A percentile compares a stretch with the other conserved stretches of the same genome.
Conservation (phyloP, 2,797 vertebrate species). For the Sebastes iracundus region DNA sequence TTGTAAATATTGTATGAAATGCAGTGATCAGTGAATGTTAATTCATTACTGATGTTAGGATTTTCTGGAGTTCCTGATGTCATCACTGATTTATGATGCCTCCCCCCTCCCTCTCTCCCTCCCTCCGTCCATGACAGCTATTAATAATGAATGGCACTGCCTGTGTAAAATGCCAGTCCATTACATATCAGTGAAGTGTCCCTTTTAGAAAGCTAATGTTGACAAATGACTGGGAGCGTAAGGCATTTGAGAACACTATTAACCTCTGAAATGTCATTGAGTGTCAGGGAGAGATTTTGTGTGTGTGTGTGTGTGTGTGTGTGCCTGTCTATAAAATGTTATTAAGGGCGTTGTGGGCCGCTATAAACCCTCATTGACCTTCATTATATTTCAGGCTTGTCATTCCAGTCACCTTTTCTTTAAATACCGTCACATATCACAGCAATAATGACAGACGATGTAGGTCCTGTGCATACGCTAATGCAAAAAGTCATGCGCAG, state of each 20-base stretch:
- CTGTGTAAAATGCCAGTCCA: slow-evolving; percentile 73
- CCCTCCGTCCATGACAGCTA: slow-evolving; percentile 46
- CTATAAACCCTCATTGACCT: slow-evolving; percentile 60
- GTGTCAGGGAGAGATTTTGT: neutral
- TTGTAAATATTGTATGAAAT: neutral
- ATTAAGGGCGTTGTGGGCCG: slow-evolving; percentile 6
- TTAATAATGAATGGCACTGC: slow-evolving; percentile 72
- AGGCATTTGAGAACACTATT: slow-evolving; percentile 63
- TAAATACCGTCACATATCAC: slow-evolving; percentile 49
- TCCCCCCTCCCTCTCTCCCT: neutral
- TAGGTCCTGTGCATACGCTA: neutral
- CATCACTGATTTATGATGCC: slow-evolving; percentile 52
- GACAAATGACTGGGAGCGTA: slow-evolving; percentile 72
- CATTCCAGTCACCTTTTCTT: slow-evolving; percentile 34
- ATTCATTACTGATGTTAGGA: slow-evolving; percentile 3
- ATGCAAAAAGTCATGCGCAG: neutral
- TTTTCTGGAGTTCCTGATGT: slow-evolving; percentile 8
- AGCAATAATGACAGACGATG: slow-evolving; percentile 17
- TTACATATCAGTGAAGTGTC: slow-evolving; percentile 66
- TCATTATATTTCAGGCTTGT: slow-evolving; percentile 55
- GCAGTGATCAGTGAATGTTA: slow-evolving; percentile 22
- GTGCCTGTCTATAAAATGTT: slow-evolving; percentile 26
- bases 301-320: neutral
- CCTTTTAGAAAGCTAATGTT: slow-evolving; percentile 68
- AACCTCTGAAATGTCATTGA: slow-evolving; percentile 66